These are phyloP conservation scores for Bolborhynchus lineola DNA, from an alignment of 2,113 vertebrate species.

Conservation along the genomic window DNA sequence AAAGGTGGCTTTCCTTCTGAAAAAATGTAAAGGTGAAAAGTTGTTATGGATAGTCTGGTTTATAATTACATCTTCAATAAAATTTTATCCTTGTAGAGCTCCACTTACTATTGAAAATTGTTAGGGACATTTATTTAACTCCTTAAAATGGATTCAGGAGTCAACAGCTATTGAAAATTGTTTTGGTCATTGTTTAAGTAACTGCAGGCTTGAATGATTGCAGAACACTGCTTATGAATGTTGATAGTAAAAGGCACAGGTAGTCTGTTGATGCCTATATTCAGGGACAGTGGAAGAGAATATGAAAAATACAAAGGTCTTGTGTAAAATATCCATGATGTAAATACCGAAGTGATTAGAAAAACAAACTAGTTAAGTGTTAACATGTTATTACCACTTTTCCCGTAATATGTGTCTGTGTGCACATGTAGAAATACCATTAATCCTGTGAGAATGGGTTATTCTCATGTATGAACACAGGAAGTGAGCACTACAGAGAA, in stretches of 20 bases:
- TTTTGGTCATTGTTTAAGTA: neutral
- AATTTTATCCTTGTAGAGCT: neutral
- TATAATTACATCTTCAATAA: neutral
- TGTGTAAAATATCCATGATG: neutral
- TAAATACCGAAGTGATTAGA: neutral
- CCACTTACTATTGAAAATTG: neutral
- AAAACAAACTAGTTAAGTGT: neutral
- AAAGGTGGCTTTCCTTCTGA: neutral
- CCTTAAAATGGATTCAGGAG: neutral
- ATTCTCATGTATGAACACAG: neutral
- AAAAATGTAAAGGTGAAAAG: neutral
- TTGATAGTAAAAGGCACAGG: neutral
- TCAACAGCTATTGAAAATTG: neutral
- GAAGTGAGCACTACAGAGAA: neutral
- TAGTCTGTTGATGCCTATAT: neutral
- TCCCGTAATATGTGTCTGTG: rapidly evolving
- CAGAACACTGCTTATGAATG: neutral
- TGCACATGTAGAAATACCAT: neutral
- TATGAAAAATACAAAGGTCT: neutral
- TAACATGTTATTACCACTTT: neutral
- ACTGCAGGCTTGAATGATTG: neutral
- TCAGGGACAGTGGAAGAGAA: neutral
- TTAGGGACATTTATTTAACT: neutral
- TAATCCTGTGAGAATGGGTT: neutral
- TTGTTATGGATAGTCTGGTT: neutral